Percentiles rank a stretch among this genome's conserved stretches.
Evolutionary conservation across 2,888 invertebrate genomes (phyloP).

Genomic region (Mesopsocus fuscifrons): DNA sequence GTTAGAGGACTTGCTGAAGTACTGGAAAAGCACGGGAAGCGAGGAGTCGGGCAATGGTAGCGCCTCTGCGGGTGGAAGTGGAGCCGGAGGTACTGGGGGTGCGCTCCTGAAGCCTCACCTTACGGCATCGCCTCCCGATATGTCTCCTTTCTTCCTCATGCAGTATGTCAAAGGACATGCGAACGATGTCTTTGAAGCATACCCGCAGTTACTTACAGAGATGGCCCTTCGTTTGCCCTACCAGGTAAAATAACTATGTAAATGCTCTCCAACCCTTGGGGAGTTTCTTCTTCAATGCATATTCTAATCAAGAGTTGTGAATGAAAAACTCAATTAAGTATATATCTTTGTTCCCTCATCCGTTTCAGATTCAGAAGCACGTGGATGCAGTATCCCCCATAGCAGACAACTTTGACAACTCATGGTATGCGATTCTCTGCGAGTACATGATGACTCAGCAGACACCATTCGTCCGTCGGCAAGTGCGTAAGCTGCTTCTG

Average conservation of each 20-base stretch:
- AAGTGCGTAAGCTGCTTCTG: conserved; percentile 77
- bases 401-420: conserved; percentile 22
- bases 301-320: too few relatives aligned
- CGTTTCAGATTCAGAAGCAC: conserved; percentile 22
- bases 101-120: conserved; percentile 65
- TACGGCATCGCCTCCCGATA: conserved; percentile 70
- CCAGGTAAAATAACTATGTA: too few relatives aligned
- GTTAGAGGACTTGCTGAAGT: conserved; percentile 29
- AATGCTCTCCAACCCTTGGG: conserved; percentile 64
- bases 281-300: conserved; percentile 17
- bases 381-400: conserved; percentile 16
- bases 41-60: conserved; percentile 25
- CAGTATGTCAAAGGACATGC: conserved; percentile 86
- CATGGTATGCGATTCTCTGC: conserved; percentile 67
- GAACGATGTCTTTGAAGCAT: conserved; percentile 82
- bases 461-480: conserved; percentile 74
- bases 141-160: conserved; percentile 85
- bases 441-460: conserved; percentile 92
- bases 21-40: conserved; percentile 19
- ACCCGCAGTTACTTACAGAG: conserved; percentile 86
- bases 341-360: too few relatives aligned
- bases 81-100: conserved; percentile 38
- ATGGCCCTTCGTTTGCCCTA: conserved; percentile 86
- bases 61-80: conserved; percentile 16
- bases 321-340: too few relatives aligned